A percentile compares a stretch with the other conserved stretches of the same genome.
Conservation (phyloP, 2,113 vertebrate species). For the Diglossa brunneiventris region DNA sequence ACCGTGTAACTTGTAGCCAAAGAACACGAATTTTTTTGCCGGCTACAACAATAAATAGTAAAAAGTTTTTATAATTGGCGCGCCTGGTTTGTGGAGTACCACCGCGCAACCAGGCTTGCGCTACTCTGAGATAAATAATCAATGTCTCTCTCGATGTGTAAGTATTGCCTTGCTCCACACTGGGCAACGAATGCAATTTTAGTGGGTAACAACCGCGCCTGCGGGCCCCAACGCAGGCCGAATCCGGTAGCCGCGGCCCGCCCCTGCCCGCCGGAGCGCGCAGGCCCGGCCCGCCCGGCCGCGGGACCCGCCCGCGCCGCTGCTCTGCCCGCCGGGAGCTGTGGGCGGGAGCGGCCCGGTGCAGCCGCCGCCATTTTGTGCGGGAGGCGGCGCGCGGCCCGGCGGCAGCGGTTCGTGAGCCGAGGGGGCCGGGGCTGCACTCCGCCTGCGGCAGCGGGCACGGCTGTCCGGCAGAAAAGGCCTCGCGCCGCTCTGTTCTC, state of each 20-base stretch:
- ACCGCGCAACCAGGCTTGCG: not conserved
- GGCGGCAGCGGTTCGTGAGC: not conserved
- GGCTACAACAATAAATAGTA: not conserved
- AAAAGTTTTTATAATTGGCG: not conserved
- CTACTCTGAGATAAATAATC: not conserved
- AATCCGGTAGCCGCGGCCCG: no score
- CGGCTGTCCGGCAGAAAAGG: fast-evolving
- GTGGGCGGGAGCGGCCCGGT: not conserved
- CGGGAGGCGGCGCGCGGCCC: not conserved
- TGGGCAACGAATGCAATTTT: no score
- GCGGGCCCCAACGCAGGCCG: fast-evolving
- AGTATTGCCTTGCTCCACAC: not conserved
- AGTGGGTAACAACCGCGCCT: fast-evolving
- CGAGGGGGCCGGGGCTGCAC: not conserved
- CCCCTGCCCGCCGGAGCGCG: not conserved
- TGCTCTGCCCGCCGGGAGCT: no score
- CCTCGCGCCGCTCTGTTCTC: fast-evolving
- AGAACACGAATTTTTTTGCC: not conserved
- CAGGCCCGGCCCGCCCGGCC: no score
- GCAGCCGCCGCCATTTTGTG: not conserved
- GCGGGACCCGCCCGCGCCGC: not conserved
- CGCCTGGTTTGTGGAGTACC: not conserved
- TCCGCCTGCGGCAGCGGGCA: not conserved
- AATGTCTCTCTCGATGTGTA: not conserved
- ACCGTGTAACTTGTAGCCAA: not conserved